Conservation (phyloP, 2,888 invertebrate species). For the Phanerotoma sp. region DNA sequence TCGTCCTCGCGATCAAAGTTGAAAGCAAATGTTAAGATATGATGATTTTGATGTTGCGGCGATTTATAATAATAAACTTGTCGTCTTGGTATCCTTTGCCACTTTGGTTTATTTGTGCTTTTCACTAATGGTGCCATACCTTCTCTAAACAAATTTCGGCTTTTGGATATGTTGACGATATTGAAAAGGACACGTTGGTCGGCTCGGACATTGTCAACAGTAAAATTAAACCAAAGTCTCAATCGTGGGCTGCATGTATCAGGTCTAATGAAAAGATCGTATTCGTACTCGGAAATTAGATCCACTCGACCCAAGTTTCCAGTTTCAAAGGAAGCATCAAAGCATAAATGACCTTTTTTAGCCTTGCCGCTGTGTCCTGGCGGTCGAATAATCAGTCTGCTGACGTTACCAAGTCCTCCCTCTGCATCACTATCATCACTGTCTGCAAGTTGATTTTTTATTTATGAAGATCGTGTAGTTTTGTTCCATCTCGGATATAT, state of each 20-base stretch:
- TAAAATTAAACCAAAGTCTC: conserved; percentile 97
- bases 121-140: conserved; percentile 94
- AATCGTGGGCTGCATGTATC: conserved; percentile 94
- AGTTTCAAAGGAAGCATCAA: conserved; percentile 96
- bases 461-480: neutral
- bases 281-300: conserved; percentile 90
- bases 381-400: conserved; percentile 82
- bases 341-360: conserved; percentile 93
- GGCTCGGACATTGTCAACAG: conserved; percentile 90
- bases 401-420: conserved; percentile 91
- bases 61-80: conserved; percentile 90
- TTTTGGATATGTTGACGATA: conserved; percentile 94
- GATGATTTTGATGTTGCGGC: conserved; percentile 82
- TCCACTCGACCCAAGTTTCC: conserved; percentile 97
- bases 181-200: conserved; percentile 97
- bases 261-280: conserved; percentile 93
- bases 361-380: conserved; percentile 94
- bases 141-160: conserved; percentile 81
- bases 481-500: neutral
- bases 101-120: conserved; percentile 86
- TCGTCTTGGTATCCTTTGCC: conserved; percentile 65
- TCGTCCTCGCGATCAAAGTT: conserved; percentile 95
- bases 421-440: conserved; percentile 93
- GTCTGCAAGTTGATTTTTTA: conserved; percentile 60
- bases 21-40: conserved; percentile 91